Base-by-base conservation (phyloP, 2,113 vertebrate genomes). In the Mungos mungo region DNA sequence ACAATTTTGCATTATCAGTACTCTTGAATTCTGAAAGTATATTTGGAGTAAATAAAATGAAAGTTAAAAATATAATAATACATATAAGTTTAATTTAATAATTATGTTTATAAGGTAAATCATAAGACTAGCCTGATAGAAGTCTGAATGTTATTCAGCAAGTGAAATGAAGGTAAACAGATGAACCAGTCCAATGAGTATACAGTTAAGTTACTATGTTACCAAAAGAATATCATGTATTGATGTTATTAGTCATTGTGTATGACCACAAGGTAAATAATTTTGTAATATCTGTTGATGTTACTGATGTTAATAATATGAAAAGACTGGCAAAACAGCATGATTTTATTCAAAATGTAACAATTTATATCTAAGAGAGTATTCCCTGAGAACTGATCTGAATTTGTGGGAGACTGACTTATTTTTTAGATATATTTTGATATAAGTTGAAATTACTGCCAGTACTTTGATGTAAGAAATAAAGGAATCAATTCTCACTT, bases 341-440 rank as follows among this genome's bases (percentile, higher is more conserved):
- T n/a, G 38, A 69, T 92, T 97, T 98, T 95, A 95, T 96, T 98
- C 89, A 97, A 97, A 98, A 96, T 25, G 91, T 50, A 69, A 77
- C 38, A 93, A 96, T 54, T 96, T 93, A 65, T 94, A 97, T 92
- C 83, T 97, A 96, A 98, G 80, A 83, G 97, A 71, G 35, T 94
- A 96, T 71, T 97, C 57, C 47, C 21, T 68, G 57, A 95, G 0
- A 79, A 47, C 45, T 96, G 81, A 29, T 63, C 41, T 57, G 72
- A 96, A 97, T 95, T 88, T 96, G 90, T 0, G 0, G 91, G 85
- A 92, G 93, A 85, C 57, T 97, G 93, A 87, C 57, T 97, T 96
- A 96, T 81, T 72, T 98, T 97, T 97, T 97, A 97, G 96, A 98
- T 98, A 97, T 94, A 23, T 79, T 94, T 82, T 97, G 91, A 90